Evolutionary conservation across 92 coral and sea anemone genomes (phyloP), one percentile per base, ranked within the genome.

Genomic region (Epizoanthus stellaris): DNA sequence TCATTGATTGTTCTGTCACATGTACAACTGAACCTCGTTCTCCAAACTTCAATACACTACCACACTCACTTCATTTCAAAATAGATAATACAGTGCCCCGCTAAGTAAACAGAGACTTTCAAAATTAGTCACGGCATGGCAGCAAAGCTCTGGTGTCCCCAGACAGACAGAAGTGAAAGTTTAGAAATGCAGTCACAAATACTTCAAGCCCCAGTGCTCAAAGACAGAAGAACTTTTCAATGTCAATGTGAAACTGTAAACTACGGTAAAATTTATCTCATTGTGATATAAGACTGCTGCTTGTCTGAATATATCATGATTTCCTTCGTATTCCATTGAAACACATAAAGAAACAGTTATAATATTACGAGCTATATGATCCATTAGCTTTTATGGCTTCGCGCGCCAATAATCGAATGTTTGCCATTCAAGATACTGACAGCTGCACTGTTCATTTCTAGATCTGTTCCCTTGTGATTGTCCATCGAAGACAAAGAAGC

Each of bases 391-490:
- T 20, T 15, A 79, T 11, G 59, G 13, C 58, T 30, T 45, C 53
- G 38, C 67, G 82, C 83, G 83, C 45, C 71, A 79, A 79, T 36
- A 75, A 75, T 30, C 47, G 17, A 38, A 67, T 9, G 67, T 61
- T 76, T 30, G 59, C 60, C 59, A 42, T 40, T 36, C 60, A 67
- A 43, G 62, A 21, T 0, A 21, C 17, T 79, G 72, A 79, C 83
- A 79, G 83, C 83, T 63, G 71, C 15, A 79, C 83, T 79, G 83
- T 79, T 79, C 83, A 61, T 79, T 79, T 64, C 73, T 52, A 9
- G 56, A 52, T 52, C 15, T 67, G 60, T 70, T 7, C 71, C 52
- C 45, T 42, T 43, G 54, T 53, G 64, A 42, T 21, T 40, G 56
- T 39, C 72, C 61, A 59, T 60, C 21, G 67, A 9, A 59, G 65